Evolutionary conservation across 2,113 vertebrate species (phyloP), one percentile per base, ranked within the genome.

Genomic region (Mobula birostris): DNA sequence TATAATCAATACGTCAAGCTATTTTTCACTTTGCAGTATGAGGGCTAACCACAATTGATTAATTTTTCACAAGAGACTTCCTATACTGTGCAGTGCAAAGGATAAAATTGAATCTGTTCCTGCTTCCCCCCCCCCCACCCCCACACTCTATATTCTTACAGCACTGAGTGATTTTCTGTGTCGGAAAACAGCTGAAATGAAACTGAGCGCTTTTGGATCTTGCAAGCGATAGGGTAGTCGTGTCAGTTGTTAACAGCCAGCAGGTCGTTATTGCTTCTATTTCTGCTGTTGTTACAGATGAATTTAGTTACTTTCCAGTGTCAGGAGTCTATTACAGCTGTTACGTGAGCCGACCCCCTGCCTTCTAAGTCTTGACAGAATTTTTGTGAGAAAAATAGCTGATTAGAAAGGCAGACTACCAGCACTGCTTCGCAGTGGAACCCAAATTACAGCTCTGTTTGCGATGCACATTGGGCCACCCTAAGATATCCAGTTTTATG

Each of bases 141-240:
- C 2, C 21, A 90, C 70, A 94, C 95, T 92, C 88, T 94, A 88
- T 61, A 94, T 91, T 80, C 95, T 95, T 63, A 88, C 58, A 88
- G 88, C 94, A 79, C 92, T 27, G 87, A 93, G 94, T 94, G 94
- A 95, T 95, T 95, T 95, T 95, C 85, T n/a, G 80, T 85, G 61
- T 94, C 85, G 77, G 83, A 95, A 94, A 95, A 94, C 95, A 94
- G 95, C 95, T 94, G 95, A 95, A 95, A 92, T 0, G 94, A 94
- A 94, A 94, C 27, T 63, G 2, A 94, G 94, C 4, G 80, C n/a
- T 83, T 19, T 4, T 21, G 14, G 94, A 94, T 85, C 94, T 94
- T 56, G 95, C 12, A 94, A 94, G 94, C 91, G 94, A 9, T 94
- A 24, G 82, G 19, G 94, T 91, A 83, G 88, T 74, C 36, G 68